Base-by-base conservation (phyloP, 2,113 vertebrate species). In the Carollia perspicillata region DNA sequence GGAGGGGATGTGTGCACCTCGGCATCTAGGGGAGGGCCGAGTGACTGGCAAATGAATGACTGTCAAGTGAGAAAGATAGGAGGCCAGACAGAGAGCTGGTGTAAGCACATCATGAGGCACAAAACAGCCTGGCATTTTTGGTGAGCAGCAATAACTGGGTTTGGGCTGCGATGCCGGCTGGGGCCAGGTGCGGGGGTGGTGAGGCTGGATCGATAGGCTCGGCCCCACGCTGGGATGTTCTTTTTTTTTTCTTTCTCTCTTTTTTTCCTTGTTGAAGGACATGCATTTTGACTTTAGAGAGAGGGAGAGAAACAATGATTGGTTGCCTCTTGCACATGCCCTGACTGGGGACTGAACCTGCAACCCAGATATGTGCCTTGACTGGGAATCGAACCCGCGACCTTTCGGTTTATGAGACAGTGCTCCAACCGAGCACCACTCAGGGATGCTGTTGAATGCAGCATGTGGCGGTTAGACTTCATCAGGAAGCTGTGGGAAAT, bases 61-160 rank as follows among this genome's bases (percentile, higher is more conserved):
- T 18, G n/a, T 74, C 40, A 3, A 5, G 49, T 12, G 63, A 9
- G 1, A 35, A 35, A 22, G n/a, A 47, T n/a, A 17, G 53, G 23
- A 20, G 37, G 30, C 66, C 16, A 49, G 14, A 17, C 12, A 1
- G 22, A 2, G 2, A 2, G 2, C 69, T 22, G 8, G 3, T 14
- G 68, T n/a, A 22, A 37, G 55, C 16, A 16, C 6, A 35, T 12
- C 6, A 0, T 2, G 18, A 37, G 51, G 12, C 30, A 53, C 35
- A 13, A 1, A 26, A 14, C 16, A 42, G 33, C 30, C 72, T 51
- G 65, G 53, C 7, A 4, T 40, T 42, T 51, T 72, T n/a, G 68
- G 4, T 42, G 71, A 60, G 55, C 37, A 8, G 84, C 55, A 30
- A 8, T 60, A 3, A 5, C 20, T 28, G 42, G 16, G 22, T 47